Conservation (phyloP, 2,113 vertebrate species). For the Callorhinus ursinus region DNA sequence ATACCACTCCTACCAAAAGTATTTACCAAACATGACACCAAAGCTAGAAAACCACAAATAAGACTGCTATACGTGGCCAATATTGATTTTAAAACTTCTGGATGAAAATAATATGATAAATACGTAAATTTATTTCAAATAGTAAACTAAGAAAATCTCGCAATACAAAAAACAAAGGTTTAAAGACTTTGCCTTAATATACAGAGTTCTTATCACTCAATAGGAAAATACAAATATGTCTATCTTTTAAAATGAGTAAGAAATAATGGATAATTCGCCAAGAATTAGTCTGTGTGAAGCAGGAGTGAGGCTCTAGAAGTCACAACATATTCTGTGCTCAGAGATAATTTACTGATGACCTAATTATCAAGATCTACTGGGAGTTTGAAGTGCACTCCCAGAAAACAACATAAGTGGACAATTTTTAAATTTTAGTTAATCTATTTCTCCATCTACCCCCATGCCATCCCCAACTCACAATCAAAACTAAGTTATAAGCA, state of each 20-base stretch:
- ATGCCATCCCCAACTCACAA: neutral
- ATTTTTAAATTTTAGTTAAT: neutral
- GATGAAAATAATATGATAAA: neutral
- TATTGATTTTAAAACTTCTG: neutral
- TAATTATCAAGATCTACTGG: neutral
- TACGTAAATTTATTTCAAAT: neutral
- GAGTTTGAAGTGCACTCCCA: neutral
- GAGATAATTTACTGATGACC: neutral
- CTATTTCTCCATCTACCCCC: neutral
- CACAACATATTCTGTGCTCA: neutral
- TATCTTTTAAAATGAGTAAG: neutral
- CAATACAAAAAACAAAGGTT: neutral
- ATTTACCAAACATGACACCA: neutral
- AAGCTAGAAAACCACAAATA: neutral
- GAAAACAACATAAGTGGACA: neutral
- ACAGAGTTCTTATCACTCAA: neutral
- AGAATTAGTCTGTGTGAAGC: neutral
- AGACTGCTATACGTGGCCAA: neutral
- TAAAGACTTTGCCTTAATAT: neutral
- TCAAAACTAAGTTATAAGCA: neutral
- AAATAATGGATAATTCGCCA: neutral
- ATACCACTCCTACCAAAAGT: neutral
- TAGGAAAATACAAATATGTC: neutral
- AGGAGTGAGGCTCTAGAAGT: neutral
- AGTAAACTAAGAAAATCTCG: neutral